These are phyloP conservation scores for Phalanger gymnotis DNA, from an alignment of 2,797 vertebrate species.

Conservation along the genomic window DNA sequence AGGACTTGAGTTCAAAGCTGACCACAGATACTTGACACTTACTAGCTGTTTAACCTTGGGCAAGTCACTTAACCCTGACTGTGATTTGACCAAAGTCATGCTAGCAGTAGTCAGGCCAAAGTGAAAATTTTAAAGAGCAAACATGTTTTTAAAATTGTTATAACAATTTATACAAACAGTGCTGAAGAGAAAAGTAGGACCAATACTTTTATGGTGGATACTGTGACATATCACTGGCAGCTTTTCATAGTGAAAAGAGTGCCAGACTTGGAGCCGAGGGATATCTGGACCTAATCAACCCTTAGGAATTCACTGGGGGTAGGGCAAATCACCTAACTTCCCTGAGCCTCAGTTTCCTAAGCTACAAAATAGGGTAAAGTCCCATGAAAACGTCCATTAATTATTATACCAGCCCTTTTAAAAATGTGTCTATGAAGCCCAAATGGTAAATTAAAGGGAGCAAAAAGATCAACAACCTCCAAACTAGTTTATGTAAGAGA, in stretches of 20 bases:
- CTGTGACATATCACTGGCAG: background rate
- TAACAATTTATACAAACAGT: conserved; percentile 23
- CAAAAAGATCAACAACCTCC: background rate
- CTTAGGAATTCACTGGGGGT: background rate
- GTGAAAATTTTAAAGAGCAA: background rate
- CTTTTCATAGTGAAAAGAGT: background rate
- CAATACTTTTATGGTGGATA: conserved; percentile 17
- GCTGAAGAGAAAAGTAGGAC: conserved; percentile 41
- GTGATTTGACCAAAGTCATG: background rate
- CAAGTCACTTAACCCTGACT: no score
- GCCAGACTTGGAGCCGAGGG: background rate
- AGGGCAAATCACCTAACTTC: background rate
- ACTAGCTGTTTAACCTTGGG: no score
- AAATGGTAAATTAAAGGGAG: conserved; percentile 46
- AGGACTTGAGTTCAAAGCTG: no score
- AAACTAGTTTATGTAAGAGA: conserved; percentile 38
- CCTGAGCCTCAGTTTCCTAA: background rate
- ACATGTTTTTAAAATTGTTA: conserved; percentile 24
- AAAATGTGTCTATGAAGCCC: background rate
- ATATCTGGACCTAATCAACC: background rate
- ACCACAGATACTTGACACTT: no score
- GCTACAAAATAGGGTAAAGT: background rate
- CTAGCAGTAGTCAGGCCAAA: background rate
- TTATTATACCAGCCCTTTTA: background rate
- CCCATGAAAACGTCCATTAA: background rate